Evolutionary conservation across 53 echinoderm and acorn worm species (phyloP), one percentile per base, ranked within the genome.

Genomic region (Luidia sarsii): DNA sequence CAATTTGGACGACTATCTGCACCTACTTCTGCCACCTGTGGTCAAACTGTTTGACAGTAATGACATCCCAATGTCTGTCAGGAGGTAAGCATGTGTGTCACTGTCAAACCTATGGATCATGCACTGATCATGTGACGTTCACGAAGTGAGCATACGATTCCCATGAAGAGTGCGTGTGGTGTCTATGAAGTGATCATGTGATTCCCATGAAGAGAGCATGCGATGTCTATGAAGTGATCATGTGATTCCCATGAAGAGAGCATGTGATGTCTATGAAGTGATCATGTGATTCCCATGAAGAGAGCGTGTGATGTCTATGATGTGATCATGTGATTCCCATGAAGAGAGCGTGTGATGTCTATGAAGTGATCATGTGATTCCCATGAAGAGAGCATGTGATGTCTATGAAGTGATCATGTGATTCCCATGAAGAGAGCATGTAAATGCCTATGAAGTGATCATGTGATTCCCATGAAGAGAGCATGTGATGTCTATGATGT

Each of bases 11-110:
- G 93, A 96, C 69, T 96, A 96, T 57, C 83, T 96, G 7, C 97
- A 96, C 43, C 91, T 96, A 3, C 85, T 96, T 0, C 84, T 96
- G 0, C 93, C 96, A 52, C 97, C 97, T 2, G 93, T 96, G 10
- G 97, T 96, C 49, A 96, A 96, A 67, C 86, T 96, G 3, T 96
- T 96, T 84, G 97, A 96, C 53, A 90, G 90, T 0, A 80, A 83
- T 5, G 97, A 96, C 8, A 79, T 96, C 21, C 93, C 97, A 18
- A 79, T 92, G 27, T 49, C 88, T 10, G 97, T 96, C 65, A 88
- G 91, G 57, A 93, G 90, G 97, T 96, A 83, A 86, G 87, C 59
- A 57, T 3, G 1, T 7, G 18, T n/a, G 31, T 15, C n/a, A n/a
- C n/a, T n/a, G n/a, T n/a, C n/a, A n/a, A 46, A 11, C 52, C 3